These are phyloP conservation scores for Plagiodera versicolora DNA, from an alignment of 2,888 invertebrate genomes.

Conservation along the genomic window DNA sequence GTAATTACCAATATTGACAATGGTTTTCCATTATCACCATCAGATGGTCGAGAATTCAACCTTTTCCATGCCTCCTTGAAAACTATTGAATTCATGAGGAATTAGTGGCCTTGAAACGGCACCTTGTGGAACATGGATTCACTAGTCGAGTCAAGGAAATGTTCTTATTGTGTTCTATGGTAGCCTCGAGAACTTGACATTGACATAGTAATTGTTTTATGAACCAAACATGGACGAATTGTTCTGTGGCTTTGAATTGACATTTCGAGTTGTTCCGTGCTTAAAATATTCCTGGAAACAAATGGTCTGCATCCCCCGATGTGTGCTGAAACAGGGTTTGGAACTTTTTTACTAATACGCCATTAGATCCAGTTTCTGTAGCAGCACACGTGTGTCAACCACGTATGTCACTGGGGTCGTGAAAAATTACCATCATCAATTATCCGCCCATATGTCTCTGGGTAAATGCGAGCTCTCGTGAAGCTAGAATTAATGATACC, in stretches of 20 bases:
- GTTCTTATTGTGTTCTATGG: no score
- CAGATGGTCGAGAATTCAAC: background rate
- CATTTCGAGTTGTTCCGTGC: no score
- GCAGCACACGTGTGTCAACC: conserved; percentile 45
- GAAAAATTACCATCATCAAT: conserved; percentile 53
- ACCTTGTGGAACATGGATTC: no score
- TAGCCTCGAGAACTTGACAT: no score
- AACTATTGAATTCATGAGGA: no score
- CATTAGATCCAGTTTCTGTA: conserved; percentile 47
- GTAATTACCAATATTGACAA: conserved; percentile 31
- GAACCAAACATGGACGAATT: no score
- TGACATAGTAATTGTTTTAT: no score
- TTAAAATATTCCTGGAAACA: no score
- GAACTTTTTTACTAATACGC: conserved; percentile 44
- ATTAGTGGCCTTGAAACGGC: no score
- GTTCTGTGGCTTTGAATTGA: no score
- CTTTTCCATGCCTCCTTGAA: background rate
- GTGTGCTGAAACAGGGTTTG: conserved; percentile 20
- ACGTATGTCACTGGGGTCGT: conserved; percentile 49
- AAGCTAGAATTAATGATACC: conserved; percentile 4
- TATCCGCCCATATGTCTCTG: conserved; percentile 34
- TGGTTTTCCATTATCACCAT: conserved; percentile 27
- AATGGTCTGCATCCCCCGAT: background rate
- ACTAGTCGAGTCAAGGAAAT: no score
- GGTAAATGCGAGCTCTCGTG: conserved; percentile 11